Base-by-base conservation (phyloP, 2,797 vertebrate species). In the Arnoldichthys spilopterus region DNA sequence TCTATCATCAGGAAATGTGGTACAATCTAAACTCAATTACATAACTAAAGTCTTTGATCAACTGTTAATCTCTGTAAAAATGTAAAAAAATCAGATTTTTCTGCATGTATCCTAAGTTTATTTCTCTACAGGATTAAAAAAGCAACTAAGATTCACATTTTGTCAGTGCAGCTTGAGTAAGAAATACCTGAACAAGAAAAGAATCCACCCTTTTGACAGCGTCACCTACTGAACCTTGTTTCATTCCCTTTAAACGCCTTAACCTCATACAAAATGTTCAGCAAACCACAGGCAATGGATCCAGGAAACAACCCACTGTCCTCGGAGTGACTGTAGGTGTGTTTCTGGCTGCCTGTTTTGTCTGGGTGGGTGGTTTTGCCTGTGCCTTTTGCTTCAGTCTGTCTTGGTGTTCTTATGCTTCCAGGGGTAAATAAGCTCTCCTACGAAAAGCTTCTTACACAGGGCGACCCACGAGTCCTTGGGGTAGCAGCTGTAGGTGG, bases 381-480 rank as follows among this genome's bases (percentile, higher is more conserved):
- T 9, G 34, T 12, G 22, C 26, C 56, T 74, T 66, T 51, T 59
- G 56, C n/a, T 26, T 96, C 88, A 99, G 83, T 97, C 95, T 15
- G 92, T 91, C 88, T 97, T 97, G 85, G 93, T 92, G 86, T 80
- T 93, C 90, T 95, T 97, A 86, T 95, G 95, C 78, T 91, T 97
- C 98, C 97, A 99, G 69, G 98, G 98, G 84, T 98, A 99, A 87
- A 99, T 93, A 49, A 99, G 94, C 88, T 99, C 96, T 56, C 97
- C 98, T 0, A 97, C 90, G 85, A 99, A 97, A 73, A 99, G 94
- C 78, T 98, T 99, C 90, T 95, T 95, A 88, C 94, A 93, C 86
- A 99, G 91, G 0, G 94, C 92, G 0, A 79, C 82, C 98, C 97
- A 99, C 9, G 97, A 97, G 88, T 98, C 95, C 87, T 88, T 95